Evolutionary conservation across 1,140 invertebrate genomes (phyloP).

Genomic region (Thaumatotibia leucotreta): DNA sequence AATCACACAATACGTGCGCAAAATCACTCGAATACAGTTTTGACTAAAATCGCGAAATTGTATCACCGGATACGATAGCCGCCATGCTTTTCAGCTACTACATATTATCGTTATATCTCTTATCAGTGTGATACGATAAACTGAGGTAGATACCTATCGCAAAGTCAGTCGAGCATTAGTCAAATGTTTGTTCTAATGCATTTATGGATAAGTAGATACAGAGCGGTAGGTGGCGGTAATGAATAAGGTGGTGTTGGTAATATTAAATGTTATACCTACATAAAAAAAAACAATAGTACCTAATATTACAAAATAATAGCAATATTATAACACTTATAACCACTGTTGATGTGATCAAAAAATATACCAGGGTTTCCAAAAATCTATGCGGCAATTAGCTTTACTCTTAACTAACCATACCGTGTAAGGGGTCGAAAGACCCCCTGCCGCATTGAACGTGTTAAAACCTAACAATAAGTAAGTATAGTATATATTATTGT

Average conservation of each 20-base stretch:
- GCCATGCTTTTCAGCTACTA: neutral
- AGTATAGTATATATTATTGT: too few species aligned
- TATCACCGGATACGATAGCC: neutral
- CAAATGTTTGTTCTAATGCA: neutral
- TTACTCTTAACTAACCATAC: too few species aligned
- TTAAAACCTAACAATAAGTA: too few species aligned
- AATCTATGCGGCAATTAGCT: too few species aligned
- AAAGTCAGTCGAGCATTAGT: neutral
- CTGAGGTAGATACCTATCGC: neutral
- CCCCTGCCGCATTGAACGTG: too few species aligned
- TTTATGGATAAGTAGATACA: neutral
- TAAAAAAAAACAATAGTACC: neutral
- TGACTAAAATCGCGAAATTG: neutral
- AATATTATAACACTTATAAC: too few species aligned
- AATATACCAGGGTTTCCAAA: too few species aligned
- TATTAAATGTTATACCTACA: neutral
- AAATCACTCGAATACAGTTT: neutral
- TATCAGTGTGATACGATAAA: slow-evolving; percentile 7
- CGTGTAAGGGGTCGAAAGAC: too few species aligned
- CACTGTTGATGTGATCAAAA: neutral
- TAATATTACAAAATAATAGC: too few species aligned
- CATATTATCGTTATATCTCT: neutral
- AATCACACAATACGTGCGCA: neutral
- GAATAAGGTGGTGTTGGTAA: neutral
- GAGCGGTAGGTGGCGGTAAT: too few species aligned